A percentile compares a stretch with the other conserved stretches of the same genome.
Conservation (phyloP, 1,140 invertebrate species). For the Sarcophaga peregrina region DNA sequence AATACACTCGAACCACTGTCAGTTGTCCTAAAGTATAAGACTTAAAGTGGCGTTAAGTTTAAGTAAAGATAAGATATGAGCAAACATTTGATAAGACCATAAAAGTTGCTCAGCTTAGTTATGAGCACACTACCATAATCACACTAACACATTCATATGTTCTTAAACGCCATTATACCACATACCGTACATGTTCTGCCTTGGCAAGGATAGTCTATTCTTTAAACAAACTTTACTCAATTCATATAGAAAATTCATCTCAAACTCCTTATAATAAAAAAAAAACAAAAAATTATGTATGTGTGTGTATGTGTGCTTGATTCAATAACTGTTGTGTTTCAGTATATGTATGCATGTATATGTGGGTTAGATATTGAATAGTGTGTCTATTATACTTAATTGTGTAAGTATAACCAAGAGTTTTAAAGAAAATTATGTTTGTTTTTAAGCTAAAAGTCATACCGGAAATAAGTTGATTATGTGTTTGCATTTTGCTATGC, state of each 20-base stretch:
- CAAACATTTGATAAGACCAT: conserved; percentile 38
- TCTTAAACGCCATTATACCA: neutral
- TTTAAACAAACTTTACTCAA: conserved; percentile 3
- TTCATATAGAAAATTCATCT: neutral
- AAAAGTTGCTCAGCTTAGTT: conserved; percentile 37
- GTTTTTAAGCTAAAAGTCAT: conserved; percentile 41
- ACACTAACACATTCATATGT: conserved; percentile 7
- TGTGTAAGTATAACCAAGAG: conserved; percentile 29
- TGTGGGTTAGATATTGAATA: conserved; percentile 1
- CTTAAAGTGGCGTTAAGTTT: conserved; percentile 41
- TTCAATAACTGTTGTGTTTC: too few relatives aligned
- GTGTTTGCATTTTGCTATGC: neutral
- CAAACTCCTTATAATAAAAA: neutral
- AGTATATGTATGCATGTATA: neutral
- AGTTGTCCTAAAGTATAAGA: conserved; percentile 31
- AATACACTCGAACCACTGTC: neutral
- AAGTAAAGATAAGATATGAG: conserved; percentile 36
- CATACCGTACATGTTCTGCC: neutral
- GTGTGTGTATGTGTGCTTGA: neutral
- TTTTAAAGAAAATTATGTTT: conserved; percentile 34
- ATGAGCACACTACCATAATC: neutral
- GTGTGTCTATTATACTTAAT: conserved; percentile 34
- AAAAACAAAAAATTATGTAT: neutral
- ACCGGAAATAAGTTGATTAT: conserved; percentile 33
- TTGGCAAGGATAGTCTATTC: neutral